Conservation (phyloP, 1,140 invertebrate genomes). For the Hypsibius dujardini region DNA sequence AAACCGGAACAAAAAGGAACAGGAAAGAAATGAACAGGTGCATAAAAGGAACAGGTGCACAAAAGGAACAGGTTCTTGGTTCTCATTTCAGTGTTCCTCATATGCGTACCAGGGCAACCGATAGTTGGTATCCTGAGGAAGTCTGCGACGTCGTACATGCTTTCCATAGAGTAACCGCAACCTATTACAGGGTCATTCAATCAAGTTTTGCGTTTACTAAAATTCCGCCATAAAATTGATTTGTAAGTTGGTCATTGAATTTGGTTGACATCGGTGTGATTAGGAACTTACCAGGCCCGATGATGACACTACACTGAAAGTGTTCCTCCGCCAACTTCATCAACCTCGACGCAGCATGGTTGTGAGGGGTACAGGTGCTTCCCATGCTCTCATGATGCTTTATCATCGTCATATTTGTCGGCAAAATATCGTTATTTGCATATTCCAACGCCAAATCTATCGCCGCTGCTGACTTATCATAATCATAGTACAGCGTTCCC, state of each 20-base stretch:
- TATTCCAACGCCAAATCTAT: conserved; percentile 8
- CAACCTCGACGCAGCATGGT: background rate
- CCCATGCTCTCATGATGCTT: background rate
- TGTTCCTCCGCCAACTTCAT: background rate
- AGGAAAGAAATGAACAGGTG: too few relatives aligned
- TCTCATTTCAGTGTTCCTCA: too few relatives aligned
- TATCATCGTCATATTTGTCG: background rate
- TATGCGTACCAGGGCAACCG: background rate
- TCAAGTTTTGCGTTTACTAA: background rate
- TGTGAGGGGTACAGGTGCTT: background rate
- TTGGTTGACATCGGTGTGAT: background rate
- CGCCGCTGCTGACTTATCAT: conserved; percentile 2
- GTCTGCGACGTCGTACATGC: background rate
- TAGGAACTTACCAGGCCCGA: background rate
- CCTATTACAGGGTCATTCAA: background rate
- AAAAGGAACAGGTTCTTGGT: too few relatives aligned
- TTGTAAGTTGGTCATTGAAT: background rate
- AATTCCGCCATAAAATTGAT: background rate
- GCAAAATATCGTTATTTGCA: background rate
- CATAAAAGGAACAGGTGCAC: too few relatives aligned
- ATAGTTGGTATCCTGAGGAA: conserved; percentile 3
- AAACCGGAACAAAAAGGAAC: too few relatives aligned
- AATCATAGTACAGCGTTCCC: background rate
- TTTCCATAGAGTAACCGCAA: background rate
- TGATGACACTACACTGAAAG: conserved; percentile 9